These are phyloP conservation scores for Trachops cirrhosus DNA, from an alignment of 2,797 vertebrate genomes.

Conservation along the genomic window DNA sequence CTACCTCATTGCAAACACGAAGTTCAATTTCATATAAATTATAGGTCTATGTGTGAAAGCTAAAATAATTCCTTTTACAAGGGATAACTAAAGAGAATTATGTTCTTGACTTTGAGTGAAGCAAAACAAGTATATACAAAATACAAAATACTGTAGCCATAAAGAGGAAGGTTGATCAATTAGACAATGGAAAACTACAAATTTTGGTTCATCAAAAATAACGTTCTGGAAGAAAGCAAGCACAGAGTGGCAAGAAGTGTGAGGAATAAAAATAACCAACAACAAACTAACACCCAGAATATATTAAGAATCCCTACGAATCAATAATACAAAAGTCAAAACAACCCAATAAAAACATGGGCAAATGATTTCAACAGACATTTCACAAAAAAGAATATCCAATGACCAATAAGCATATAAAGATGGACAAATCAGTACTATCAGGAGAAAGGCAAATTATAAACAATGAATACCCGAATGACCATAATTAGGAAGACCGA, in stretches of 20 bases:
- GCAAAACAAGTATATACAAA: not conserved
- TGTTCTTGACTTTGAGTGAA: not conserved
- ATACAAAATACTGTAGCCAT: not conserved
- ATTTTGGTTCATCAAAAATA: not conserved
- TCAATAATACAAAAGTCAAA: not conserved
- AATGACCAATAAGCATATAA: not conserved
- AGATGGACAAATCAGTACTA: not conserved
- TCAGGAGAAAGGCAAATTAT: not conserved
- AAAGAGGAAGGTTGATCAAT: not conserved
- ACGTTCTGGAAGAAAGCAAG: not conserved
- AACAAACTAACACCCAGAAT: not conserved
- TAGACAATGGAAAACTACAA: not conserved
- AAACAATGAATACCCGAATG: not conserved
- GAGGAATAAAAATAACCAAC: not conserved
- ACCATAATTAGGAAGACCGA: not conserved
- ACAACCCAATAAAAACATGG: not conserved
- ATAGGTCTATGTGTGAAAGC: not conserved
- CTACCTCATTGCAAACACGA: not conserved
- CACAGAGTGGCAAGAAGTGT: not conserved
- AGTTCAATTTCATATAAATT: not conserved
- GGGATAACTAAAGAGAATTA: not conserved
- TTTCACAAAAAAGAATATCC: not conserved
- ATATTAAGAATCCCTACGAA: not conserved
- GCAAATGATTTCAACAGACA: not conserved
- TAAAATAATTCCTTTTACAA: not conserved